Conservation (phyloP, 2,888 invertebrate genomes). For the Drosophila neonasuta region DNA sequence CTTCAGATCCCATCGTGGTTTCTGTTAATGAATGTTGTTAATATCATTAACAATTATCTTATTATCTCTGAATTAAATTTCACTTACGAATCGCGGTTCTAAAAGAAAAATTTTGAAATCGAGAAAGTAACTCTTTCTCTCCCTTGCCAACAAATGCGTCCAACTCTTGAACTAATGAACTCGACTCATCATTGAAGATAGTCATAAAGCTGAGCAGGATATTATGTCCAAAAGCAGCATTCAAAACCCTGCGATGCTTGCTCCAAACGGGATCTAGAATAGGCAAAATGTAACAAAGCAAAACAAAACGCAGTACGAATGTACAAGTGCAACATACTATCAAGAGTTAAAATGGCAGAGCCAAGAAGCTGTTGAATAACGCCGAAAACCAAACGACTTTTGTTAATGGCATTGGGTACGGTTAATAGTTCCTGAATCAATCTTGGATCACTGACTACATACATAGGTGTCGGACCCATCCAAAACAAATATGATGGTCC, state of each 20-base stretch:
- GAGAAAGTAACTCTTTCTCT: slow-evolving; percentile 48
- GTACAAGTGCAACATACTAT: slow-evolving; percentile 43
- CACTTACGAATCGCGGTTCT: slow-evolving; percentile 70
- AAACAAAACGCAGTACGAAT: neutral
- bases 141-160: slow-evolving; percentile 41
- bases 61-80: neutral
- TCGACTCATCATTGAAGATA: slow-evolving; percentile 68
- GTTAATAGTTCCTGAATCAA: slow-evolving; percentile 65
- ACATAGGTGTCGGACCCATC: slow-evolving; percentile 72
- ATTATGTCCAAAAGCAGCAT: slow-evolving; percentile 74
- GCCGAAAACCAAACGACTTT: slow-evolving; percentile 50
- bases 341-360: slow-evolving; percentile 60
- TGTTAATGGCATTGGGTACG: slow-evolving; percentile 66
- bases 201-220: slow-evolving; percentile 70
- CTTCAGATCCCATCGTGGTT: slow-evolving; percentile 44
- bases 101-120: slow-evolving; percentile 47
- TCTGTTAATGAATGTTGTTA: slow-evolving; percentile 19
- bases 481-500: slow-evolving; percentile 65
- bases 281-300: neutral
- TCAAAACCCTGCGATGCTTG: slow-evolving; percentile 67
- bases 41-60: neutral
- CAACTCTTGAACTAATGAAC: slow-evolving; percentile 49
- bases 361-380: slow-evolving; percentile 68
- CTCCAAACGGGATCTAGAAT: slow-evolving; percentile 68
- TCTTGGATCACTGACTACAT: slow-evolving; percentile 71